Conservation (phyloP, 2,797 vertebrate species). For the Cuniculus paca region DNA sequence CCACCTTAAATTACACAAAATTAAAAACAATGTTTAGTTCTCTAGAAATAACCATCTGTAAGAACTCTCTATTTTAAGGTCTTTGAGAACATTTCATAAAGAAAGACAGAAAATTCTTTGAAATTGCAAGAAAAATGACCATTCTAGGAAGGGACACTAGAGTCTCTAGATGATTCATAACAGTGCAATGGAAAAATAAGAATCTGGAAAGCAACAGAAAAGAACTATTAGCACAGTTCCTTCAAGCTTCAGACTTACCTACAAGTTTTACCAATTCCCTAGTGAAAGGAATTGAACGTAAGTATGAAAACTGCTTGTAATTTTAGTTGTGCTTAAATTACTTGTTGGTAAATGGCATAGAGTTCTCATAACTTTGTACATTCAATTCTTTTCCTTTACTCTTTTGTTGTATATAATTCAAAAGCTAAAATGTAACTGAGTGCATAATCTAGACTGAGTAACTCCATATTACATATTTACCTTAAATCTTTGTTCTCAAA, state of each 20-base stretch:
- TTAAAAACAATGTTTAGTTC: constrained; percentile 8
- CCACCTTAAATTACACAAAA: neutral
- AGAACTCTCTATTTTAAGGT: neutral
- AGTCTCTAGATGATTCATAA: neutral
- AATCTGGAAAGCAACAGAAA: neutral
- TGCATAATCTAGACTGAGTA: neutral
- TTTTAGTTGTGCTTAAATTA: neutral
- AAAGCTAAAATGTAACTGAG: neutral
- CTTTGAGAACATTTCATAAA: neutral
- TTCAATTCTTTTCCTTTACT: neutral
- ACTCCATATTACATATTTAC: neutral
- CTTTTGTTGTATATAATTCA: constrained; percentile 5
- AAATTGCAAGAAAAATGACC: neutral
- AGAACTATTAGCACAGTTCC: neutral
- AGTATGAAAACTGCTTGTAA: constrained; percentile 11
- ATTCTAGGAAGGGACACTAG: neutral
- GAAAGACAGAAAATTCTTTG: neutral
- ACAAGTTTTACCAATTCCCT: neutral
- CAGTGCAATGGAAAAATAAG: neutral
- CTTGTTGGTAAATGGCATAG: neutral
- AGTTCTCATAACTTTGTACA: neutral
- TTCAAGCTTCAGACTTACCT: neutral
- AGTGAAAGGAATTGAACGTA: neutral
- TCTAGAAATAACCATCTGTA: neutral
- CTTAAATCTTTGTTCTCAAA: constrained; percentile 3